These are phyloP conservation scores for Euclidia mi DNA, from an alignment of 2,888 invertebrate genomes.

Conservation along the genomic window DNA sequence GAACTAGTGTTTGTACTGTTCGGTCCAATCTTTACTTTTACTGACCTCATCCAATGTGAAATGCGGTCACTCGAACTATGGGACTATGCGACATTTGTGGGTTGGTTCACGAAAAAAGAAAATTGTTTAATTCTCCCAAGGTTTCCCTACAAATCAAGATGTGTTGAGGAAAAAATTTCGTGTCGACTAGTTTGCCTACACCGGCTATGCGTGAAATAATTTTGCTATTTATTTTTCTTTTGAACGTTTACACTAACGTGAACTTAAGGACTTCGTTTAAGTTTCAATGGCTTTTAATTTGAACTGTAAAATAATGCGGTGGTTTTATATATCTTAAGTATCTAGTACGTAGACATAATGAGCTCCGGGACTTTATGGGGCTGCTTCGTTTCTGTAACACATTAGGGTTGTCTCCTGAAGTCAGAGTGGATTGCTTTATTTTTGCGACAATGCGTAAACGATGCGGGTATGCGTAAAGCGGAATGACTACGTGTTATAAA, in stretches of 20 bases:
- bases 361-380: too few species aligned
- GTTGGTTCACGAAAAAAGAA: constrained; percentile 47
- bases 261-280: not conserved
- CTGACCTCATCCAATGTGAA: constrained; percentile 41
- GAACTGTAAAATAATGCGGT: too few species aligned
- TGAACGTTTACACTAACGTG: not conserved
- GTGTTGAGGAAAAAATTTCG: constrained; percentile 50
- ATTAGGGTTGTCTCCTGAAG: too few species aligned
- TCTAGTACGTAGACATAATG: too few species aligned
- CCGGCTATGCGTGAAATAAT: constrained; percentile 1
- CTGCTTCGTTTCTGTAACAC: too few species aligned
- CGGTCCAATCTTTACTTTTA: constrained; percentile 34
- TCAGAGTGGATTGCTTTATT: too few species aligned
- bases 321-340: too few species aligned
- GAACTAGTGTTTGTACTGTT: constrained; percentile 12
- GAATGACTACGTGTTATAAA: too few species aligned
- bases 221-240: not conserved
- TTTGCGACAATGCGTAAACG: too few species aligned
- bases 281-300: too few species aligned
- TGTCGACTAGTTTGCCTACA: constrained; percentile 27
- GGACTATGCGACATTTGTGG: constrained; percentile 46
- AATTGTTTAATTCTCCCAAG: constrained; percentile 58
- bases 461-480: too few species aligned
- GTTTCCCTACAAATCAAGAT: constrained; percentile 51
- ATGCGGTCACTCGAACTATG: constrained; percentile 41